These are phyloP conservation scores for Acrocephalus kingi DNA, from an alignment of 2,113 vertebrate genomes.

Conservation along the genomic window DNA sequence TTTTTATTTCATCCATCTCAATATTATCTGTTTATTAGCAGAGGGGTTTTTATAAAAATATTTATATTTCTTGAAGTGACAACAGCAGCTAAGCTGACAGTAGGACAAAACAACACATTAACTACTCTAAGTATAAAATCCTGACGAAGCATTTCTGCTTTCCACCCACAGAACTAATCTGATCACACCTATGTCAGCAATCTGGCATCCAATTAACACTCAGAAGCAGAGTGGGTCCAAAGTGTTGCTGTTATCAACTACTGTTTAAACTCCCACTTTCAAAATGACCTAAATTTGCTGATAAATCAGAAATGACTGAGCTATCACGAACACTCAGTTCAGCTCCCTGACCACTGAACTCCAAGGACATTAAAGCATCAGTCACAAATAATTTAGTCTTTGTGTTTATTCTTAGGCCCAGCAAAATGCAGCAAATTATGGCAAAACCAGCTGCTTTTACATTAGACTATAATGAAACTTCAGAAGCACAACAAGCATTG, in stretches of 20 bases:
- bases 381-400: background rate
- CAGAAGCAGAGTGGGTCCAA: background rate
- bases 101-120: background rate
- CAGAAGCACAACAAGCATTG: background rate
- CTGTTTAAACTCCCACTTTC: background rate
- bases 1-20: background rate
- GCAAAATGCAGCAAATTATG: background rate
- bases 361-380: background rate
- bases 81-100: background rate
- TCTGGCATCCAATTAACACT: constrained; percentile 1
- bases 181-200: constrained; percentile 23
- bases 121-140: background rate
- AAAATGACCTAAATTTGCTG: constrained; percentile 51
- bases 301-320: constrained; percentile 45
- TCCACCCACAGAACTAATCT: background rate
- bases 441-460: background rate
- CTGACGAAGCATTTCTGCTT: constrained; percentile 5
- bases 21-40: background rate
- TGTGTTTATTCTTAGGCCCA: background rate
- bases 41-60: background rate
- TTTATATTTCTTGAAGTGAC: background rate
- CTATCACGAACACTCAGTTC: background rate
- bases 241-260: background rate
- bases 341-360: background rate
- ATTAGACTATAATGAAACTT: background rate